phyloP scores from a whole-genome alignment of 2,113 vertebrate species.

The Daubentonia madagascariensis region DNA sequence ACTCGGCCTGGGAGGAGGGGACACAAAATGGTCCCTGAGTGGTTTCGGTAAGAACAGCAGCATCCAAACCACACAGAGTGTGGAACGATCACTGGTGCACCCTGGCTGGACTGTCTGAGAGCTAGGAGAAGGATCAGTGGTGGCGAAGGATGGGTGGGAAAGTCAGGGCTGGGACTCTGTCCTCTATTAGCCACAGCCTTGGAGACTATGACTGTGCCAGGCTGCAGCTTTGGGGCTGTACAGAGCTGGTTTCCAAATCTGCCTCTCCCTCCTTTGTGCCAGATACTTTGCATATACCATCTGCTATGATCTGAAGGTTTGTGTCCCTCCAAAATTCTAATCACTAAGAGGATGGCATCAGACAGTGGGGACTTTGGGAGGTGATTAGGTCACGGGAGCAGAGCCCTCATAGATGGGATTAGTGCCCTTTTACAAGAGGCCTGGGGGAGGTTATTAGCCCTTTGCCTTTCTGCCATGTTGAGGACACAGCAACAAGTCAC shows the following conservation, averaged over 20 bases:
- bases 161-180: rapidly evolving
- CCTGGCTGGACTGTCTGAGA: rapidly evolving
- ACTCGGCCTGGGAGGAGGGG: neutral
- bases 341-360: neutral
- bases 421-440: neutral
- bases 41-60: neutral
- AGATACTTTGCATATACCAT: neutral
- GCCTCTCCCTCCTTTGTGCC: neutral
- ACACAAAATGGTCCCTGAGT: neutral
- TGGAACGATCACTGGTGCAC: neutral
- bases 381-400: neutral
- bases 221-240: neutral
- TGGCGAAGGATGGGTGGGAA: neutral
- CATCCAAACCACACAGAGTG: neutral
- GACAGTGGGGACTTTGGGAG: neutral
- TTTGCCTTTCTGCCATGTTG: neutral
- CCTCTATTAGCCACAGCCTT: neutral
- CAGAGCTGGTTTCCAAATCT: neutral
- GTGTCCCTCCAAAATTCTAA: neutral
- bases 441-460: neutral
- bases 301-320: neutral
- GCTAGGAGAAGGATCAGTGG: neutral
- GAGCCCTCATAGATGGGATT: no score
- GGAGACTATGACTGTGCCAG: neutral
- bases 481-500: neutral